Percentiles rank a stretch among this genome's conserved stretches.
phyloP scores from a whole-genome alignment of 1,140 invertebrate genomes.

The Polypedilum vanderplanki region DNA sequence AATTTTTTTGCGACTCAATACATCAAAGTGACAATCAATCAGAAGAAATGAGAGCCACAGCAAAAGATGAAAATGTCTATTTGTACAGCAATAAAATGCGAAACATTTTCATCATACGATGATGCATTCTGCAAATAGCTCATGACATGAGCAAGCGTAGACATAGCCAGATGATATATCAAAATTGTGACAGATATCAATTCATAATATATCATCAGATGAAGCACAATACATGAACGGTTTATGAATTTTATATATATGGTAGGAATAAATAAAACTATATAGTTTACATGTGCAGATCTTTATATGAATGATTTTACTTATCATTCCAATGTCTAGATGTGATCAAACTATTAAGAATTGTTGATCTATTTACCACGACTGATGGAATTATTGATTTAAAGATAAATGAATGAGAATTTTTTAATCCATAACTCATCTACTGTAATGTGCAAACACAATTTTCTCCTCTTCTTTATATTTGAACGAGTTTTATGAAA shows the following conservation, averaged over 20 bases:
- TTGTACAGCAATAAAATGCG: conserved; percentile 15
- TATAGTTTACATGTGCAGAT: too few species aligned
- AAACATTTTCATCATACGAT: conserved; percentile 22
- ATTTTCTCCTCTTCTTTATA: too few species aligned
- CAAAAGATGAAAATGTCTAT: background rate
- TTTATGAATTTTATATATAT: background rate
- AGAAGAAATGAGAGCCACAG: background rate
- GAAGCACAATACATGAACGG: background rate
- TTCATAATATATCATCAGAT: conserved; percentile 21
- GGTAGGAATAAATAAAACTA: background rate
- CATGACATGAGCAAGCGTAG: conserved; percentile 1
- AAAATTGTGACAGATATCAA: conserved; percentile 26
- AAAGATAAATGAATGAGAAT: background rate
- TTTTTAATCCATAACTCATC: conserved; percentile 25
- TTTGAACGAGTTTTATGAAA: too few species aligned
- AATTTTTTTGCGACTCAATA: background rate
- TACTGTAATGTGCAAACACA: conserved; percentile 2
- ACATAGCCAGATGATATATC: conserved; percentile 24
- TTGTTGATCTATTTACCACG: conserved; percentile 2
- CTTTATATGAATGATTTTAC: too few species aligned
- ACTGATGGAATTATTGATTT: conserved; percentile 1
- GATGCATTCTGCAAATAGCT: background rate
- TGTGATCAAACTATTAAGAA: background rate
- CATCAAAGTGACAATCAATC: conserved; percentile 1
- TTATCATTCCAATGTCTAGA: background rate